Evolutionary conservation across 2,888 invertebrate genomes (phyloP).

Genomic region (Stenurella melanura): DNA sequence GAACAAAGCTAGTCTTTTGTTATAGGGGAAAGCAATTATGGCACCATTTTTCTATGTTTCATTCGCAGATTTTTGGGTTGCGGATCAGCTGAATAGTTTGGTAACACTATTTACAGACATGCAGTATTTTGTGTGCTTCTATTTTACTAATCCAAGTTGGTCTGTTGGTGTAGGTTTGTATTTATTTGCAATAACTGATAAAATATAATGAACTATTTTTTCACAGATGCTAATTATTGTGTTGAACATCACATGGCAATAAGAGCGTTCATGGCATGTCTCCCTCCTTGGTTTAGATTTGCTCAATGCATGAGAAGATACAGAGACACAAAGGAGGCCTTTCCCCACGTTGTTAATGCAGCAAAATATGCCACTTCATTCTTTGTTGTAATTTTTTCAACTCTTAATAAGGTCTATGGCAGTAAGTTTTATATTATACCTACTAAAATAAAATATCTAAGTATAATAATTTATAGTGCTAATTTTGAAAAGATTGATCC

Average conservation of each 20-base stretch:
- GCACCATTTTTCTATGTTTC: slow-evolving; percentile 96
- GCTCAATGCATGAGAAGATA: slow-evolving; percentile 97
- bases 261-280: slow-evolving; percentile 89
- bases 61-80: slow-evolving; percentile 99
- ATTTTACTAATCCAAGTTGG: slow-evolving; percentile 87
- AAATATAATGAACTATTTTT: background rate
- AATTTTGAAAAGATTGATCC: too few relatives aligned
- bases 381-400: slow-evolving; percentile 91
- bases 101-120: slow-evolving; percentile 93
- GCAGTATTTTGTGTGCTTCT: slow-evolving; percentile 95
- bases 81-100: slow-evolving; percentile 97
- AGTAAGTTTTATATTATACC: slow-evolving; percentile 72
- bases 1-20: slow-evolving; percentile 28
- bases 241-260: slow-evolving; percentile 84
- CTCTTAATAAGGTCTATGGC: slow-evolving; percentile 80
- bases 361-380: slow-evolving; percentile 99
- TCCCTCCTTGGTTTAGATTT: slow-evolving; percentile 98
- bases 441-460: too few relatives aligned
- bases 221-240: slow-evolving; percentile 78
- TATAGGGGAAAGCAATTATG: slow-evolving; percentile 86
- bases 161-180: slow-evolving; percentile 76
- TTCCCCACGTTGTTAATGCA: slow-evolving; percentile 98
- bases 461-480: too few relatives aligned
- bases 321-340: slow-evolving; percentile 93
- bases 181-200: background rate